Percentiles rank a stretch among this genome's conserved stretches.
Conservation (phyloP, 2,113 vertebrate genomes). For the human (Homo sapiens) region GRCh38 chr11:109362501-109363000, state of each 20-base stretch:
- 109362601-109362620: not conserved
- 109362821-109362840: not conserved
- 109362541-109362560: constrained; percentile 12
- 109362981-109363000: constrained; percentile 37
- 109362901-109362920: not conserved
- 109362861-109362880: not conserved
- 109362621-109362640: not conserved
- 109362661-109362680: not conserved
- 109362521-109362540: constrained; percentile 57
- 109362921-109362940: not conserved
- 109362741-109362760: not conserved
- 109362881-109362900: not conserved
- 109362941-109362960: not conserved
- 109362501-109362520: constrained; percentile 69
- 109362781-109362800: not conserved
- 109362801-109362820: not conserved
- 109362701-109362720: not conserved
- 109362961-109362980: not conserved
- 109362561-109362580: constrained; percentile 23
- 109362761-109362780: not conserved
- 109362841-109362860: not conserved
- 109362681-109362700: not conserved
- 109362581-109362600: not conserved
- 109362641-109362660: not conserved
- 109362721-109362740: not conserved